Evolutionary conservation across 2,888 invertebrate species (phyloP), one percentile per base, ranked within the genome.

Genomic region (Carterocephalus palaemon): DNA sequence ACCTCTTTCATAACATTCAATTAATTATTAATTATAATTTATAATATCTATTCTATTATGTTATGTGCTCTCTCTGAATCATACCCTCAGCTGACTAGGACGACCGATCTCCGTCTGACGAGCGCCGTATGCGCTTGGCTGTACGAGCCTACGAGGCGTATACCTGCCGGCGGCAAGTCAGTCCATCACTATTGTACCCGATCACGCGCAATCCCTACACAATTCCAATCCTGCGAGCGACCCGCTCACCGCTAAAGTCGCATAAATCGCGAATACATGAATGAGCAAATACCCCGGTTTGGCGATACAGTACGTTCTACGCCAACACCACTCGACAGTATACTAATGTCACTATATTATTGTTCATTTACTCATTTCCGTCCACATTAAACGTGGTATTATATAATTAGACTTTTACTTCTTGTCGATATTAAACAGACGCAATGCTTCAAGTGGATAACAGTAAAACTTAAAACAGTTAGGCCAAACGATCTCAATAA

Each of bases 1-100:
- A 85, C 85, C 84, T 82, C 66, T 77, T 78, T 79, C 71, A 75
- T 75, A 79, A 81, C 76, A 67, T 76, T 73, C 73, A 79, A 70
- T 81, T 79, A 61, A 64, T 71, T 75, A 75, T 72, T 79, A 75
- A 73, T 68, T 75, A 75, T 73, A 74, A 70, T 77, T 77, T 70
- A 63, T 63, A 73, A 74, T 72, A 81, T 70, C 79, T 84, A 83
- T 74, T 67, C 64, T 66, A 69, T 57, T 58, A 67, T 67, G 62
- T 64, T 64, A 65, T 56, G 69, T 70, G 64, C 69, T 78, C 78
- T 80, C 75, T 80, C 75, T 75, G 72, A 75, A 73, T 67, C 71
- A 62, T 68, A 65, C 47, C 39, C 23, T 53, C 40, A 12, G 12
- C 45, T 31, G 17, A 26, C 28, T 22, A 22, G 13, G 13, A 23